phyloP scores from a whole-genome alignment of 2,113 vertebrate genomes.

The Octodon degus region DNA sequence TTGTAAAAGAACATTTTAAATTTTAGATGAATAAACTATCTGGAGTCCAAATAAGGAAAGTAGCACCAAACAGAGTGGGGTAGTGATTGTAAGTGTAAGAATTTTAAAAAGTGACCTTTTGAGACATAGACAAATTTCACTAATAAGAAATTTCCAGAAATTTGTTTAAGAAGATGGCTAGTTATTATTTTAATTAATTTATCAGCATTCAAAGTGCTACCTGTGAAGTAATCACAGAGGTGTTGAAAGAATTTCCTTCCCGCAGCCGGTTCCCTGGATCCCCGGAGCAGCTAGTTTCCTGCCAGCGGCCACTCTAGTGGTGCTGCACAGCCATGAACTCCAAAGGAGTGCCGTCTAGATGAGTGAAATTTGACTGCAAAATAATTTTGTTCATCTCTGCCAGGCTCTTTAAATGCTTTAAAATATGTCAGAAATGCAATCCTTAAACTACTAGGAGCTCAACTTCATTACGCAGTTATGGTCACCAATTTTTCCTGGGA shows the following conservation, averaged over 20 bases:
- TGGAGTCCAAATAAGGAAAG: background rate
- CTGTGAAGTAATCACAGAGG: background rate
- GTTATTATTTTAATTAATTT: constrained; percentile 17
- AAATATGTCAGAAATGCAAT: constrained; percentile 42
- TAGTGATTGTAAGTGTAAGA: background rate
- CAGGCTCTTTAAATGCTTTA: background rate
- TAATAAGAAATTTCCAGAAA: background rate
- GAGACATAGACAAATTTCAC: background rate
- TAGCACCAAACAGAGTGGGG: accelerated
- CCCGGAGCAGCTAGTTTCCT: background rate
- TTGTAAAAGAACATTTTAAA: background rate
- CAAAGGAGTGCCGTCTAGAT: constrained; percentile 11
- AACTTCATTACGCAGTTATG: constrained; percentile 57
- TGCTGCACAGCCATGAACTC: background rate
- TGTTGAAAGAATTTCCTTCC: background rate
- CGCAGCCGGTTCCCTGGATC: background rate
- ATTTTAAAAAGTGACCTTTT: background rate
- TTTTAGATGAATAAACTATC: background rate
- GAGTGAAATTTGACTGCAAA: background rate
- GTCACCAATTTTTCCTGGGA: constrained; percentile 55
- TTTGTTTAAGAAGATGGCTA: background rate
- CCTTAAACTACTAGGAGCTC: constrained; percentile 29
- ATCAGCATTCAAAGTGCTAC: background rate
- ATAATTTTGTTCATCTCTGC: constrained; percentile 31
- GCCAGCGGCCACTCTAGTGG: background rate